Evolutionary conservation across 2,888 invertebrate species (phyloP).

Genomic region (Hermaeophaga mercurialis): DNA sequence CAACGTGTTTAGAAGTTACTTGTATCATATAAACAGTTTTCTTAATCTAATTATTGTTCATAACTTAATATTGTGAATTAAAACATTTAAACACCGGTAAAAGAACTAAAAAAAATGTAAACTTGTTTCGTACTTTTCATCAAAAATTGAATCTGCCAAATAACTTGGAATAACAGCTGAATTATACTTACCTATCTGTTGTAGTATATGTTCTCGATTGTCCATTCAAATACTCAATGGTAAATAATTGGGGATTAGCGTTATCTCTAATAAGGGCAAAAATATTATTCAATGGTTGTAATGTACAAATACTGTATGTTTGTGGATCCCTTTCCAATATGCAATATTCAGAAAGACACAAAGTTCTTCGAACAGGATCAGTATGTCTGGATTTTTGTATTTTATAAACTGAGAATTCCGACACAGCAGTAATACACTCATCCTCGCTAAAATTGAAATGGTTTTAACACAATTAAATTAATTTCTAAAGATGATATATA

Average conservation of each 20-base stretch:
- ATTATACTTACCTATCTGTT: conserved; percentile 82
- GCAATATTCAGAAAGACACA: conserved; percentile 95
- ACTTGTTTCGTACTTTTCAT: too few relatives aligned
- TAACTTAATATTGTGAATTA: too few relatives aligned
- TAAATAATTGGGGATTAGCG: conserved; percentile 91
- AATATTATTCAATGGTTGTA: conserved; percentile 81
- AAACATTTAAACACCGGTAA: too few relatives aligned
- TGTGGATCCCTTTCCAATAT: conserved; percentile 95
- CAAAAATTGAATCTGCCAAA: too few relatives aligned
- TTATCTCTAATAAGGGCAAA: conserved; percentile 90
- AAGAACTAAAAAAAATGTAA: too few relatives aligned
- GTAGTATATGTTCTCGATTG: conserved; percentile 86
- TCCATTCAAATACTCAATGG: conserved; percentile 92
- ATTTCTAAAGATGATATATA: neutral
- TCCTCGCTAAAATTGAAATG: conserved; percentile 71
- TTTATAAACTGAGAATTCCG: conserved; percentile 97
- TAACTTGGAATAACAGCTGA: too few relatives aligned
- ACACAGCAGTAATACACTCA: conserved; percentile 93
- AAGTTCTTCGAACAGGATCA: conserved; percentile 84
- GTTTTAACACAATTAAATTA: neutral
- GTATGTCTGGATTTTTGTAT: conserved; percentile 77
- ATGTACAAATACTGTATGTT: conserved; percentile 91
- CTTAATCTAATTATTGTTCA: too few relatives aligned
- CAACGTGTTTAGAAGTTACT: too few relatives aligned
- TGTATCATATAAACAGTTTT: too few relatives aligned